Evolutionary conservation across 2,888 invertebrate genomes (phyloP).

Genomic region (Coelopa pilipes): DNA sequence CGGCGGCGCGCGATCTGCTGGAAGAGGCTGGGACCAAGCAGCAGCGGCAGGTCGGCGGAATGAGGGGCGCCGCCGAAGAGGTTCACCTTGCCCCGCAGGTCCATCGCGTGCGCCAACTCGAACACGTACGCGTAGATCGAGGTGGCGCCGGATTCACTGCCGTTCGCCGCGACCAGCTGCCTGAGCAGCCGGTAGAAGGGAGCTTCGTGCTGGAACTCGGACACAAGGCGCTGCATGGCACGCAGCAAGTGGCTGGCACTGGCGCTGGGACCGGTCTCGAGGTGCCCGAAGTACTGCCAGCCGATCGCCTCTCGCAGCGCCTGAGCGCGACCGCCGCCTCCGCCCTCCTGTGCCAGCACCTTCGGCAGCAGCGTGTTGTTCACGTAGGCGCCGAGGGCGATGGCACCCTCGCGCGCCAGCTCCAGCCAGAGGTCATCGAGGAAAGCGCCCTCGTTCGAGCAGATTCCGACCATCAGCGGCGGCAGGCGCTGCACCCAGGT

Average conservation of each 20-base stretch:
- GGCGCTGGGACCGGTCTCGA: constrained; percentile 31
- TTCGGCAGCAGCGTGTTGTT: constrained; percentile 72
- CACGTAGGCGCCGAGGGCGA: constrained; percentile 71
- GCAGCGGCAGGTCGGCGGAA: constrained; percentile 74
- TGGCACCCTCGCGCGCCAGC: constrained; percentile 70
- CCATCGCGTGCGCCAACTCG: constrained; percentile 64
- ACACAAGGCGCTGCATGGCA: constrained; percentile 62
- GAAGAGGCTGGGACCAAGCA: constrained; percentile 75
- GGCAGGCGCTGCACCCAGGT: constrained; percentile 58
- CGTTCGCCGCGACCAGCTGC: constrained; percentile 45
- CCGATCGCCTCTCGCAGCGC: constrained; percentile 58
- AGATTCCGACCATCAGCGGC: constrained; percentile 76
- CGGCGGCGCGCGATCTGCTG: constrained; percentile 75
- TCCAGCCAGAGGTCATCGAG: constrained; percentile 73
- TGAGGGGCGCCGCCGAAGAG: constrained; percentile 72
- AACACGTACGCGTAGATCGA: constrained; percentile 61
- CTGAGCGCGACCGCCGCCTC: constrained; percentile 17
- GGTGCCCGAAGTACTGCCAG: constrained; percentile 63
- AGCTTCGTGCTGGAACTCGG: constrained; percentile 63
- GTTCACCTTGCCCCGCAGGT: constrained; percentile 65
- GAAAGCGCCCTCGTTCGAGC: constrained; percentile 75
- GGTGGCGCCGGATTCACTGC: constrained; percentile 33
- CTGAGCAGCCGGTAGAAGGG: constrained; percentile 62
- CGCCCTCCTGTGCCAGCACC: constrained; percentile 61
- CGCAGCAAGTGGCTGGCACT: constrained; percentile 56